These are phyloP conservation scores for Mustela erminea DNA, from an alignment of 2,797 vertebrate genomes.

Conservation along the genomic window DNA sequence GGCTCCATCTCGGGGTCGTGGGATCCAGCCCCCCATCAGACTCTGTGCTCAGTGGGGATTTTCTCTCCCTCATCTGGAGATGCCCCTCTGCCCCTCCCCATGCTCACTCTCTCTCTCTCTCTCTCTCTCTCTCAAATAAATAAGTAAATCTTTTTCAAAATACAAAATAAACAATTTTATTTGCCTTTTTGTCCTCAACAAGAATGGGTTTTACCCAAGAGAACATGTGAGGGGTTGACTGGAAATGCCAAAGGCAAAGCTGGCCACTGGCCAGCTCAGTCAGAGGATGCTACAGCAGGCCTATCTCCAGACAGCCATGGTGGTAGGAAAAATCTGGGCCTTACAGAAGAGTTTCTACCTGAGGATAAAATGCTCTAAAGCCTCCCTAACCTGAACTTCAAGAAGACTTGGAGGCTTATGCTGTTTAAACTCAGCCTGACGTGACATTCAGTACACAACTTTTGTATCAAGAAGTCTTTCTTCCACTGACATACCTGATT, in stretches of 20 bases:
- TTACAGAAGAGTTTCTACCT: not conserved
- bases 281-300: not conserved
- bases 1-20: not conserved
- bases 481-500: not conserved
- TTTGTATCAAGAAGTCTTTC: not conserved
- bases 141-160: not conserved
- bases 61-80: no score
- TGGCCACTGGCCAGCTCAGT: not conserved
- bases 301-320: not conserved
- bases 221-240: not conserved
- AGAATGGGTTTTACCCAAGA: not conserved
- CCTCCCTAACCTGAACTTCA: not conserved
- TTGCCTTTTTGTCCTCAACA: not conserved
- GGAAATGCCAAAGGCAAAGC: not conserved
- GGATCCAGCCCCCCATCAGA: not conserved
- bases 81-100: no score
- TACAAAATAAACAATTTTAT: not conserved
- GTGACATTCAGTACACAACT: not conserved
- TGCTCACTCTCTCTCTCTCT: not conserved
- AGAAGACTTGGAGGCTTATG: not conserved
- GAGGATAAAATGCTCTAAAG: not conserved
- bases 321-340: not conserved
- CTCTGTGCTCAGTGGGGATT: not conserved
- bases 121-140: not conserved
- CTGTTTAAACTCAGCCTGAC: not conserved